phyloP scores from a whole-genome alignment of 2,888 invertebrate genomes.

The Morinoia aosen region DNA sequence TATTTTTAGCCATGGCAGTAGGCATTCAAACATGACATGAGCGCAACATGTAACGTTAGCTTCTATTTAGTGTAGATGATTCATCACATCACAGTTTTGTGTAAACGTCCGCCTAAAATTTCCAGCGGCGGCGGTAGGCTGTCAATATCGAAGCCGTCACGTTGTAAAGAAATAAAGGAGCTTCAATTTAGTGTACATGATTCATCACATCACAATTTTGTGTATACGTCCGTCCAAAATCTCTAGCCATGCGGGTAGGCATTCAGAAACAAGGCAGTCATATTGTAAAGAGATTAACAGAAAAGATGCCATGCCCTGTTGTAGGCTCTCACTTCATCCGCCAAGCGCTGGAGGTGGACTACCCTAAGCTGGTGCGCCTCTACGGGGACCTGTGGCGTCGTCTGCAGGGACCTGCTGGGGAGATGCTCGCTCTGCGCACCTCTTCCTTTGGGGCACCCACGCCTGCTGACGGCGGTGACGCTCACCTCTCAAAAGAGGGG shows the following conservation, averaged over 20 bases:
- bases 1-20: not conserved
- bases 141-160: too few relatives aligned
- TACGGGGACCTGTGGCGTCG: constrained; percentile 83
- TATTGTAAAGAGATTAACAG: too few relatives aligned
- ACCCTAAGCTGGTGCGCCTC: constrained; percentile 85
- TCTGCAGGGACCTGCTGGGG: constrained; percentile 71
- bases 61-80: too few relatives aligned
- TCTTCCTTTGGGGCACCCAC: not conserved
- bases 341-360: constrained; percentile 89
- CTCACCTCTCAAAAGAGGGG: not conserved
- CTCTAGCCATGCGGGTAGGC: not conserved
- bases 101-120: too few relatives aligned
- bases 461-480: not conserved
- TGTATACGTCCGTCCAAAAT: not conserved
- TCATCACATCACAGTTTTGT: too few relatives aligned
- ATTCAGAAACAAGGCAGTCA: not conserved
- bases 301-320: too few relatives aligned
- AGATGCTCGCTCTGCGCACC: constrained; percentile 56
- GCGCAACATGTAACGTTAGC: too few relatives aligned
- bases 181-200: not conserved
- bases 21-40: not conserved
- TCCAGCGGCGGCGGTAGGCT: too few relatives aligned
- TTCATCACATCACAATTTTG: not conserved
- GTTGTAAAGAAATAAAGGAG: too few relatives aligned
- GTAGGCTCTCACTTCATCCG: constrained; percentile 77